phyloP scores from a whole-genome alignment of 2,113 vertebrate genomes.

The Nycticryphes semicollaris region DNA sequence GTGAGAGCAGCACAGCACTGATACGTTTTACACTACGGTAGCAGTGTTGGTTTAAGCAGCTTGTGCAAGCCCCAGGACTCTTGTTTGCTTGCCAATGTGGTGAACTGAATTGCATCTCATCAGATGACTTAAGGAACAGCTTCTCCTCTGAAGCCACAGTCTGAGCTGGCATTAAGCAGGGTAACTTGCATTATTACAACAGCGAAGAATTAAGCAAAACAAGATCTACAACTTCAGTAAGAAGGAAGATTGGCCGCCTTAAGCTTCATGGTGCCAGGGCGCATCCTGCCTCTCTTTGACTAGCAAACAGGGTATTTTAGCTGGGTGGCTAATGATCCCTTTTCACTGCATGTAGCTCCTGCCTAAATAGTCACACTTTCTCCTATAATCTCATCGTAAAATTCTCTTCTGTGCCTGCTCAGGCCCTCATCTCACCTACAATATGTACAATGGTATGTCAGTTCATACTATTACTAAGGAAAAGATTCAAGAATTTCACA shows the following conservation, averaged over 20 bases:
- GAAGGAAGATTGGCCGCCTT: background rate
- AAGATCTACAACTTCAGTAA: background rate
- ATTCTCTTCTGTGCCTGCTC: background rate
- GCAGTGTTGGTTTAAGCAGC: background rate
- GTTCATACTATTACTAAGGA: background rate
- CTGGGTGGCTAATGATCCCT: background rate
- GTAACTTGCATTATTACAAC: background rate
- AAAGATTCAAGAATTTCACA: background rate
- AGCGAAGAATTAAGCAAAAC: background rate
- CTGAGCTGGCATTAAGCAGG: background rate
- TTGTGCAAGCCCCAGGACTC: background rate
- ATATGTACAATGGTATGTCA: background rate
- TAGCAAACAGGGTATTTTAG: background rate
- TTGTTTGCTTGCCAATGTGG: background rate
- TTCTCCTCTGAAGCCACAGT: background rate
- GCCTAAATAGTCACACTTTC: background rate
- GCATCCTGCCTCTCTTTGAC: background rate
- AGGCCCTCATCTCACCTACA: rapidly evolving
- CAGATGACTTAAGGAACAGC: background rate
- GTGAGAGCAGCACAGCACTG: background rate
- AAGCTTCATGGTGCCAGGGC: background rate
- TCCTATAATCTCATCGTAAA: background rate
- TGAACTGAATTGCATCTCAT: background rate
- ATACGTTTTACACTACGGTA: background rate
- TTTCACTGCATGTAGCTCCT: background rate